Evolutionary conservation across 2,888 invertebrate genomes (phyloP), one percentile per base, ranked within the genome.

Genomic region (Microchrysa polita): DNA sequence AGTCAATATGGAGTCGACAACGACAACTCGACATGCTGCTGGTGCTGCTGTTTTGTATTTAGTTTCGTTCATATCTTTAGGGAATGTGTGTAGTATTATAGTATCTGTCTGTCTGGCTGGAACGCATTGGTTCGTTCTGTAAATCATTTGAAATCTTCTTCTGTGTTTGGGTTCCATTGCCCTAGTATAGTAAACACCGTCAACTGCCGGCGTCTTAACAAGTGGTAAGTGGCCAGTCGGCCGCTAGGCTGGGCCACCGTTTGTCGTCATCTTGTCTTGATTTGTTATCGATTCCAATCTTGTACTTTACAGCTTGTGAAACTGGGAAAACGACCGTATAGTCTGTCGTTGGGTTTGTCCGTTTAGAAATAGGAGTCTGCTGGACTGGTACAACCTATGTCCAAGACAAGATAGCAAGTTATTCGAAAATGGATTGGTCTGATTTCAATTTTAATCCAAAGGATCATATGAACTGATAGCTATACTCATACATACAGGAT

Each of bases 281-380:
- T 44, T 65, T 65, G 65, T 65, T 48, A 65, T 65, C 48, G 44
- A 65, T 65, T 44, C 65, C 16, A 44, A 65, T 65, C 65, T 65
- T 65, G 44, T 42, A 22, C 22, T 65, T 5, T 10, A 48, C 65
- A 20, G 27, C 27, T 34, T 7, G 2, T 34, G 27, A 18, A 65
- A 22, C 44, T 48, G 22, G 65, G 65, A 65, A n/a, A n/a, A n/a
- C n/a, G n/a, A n/a, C n/a, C n/a, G n/a, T n/a, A n/a, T n/a, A n/a
- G n/a, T n/a, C 27, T 34, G 7, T 34, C 27, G 27, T 34, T 34
- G 27, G 27, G 27, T 34, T 34, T 34, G 27, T 7, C 7, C 7
- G 27, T n/a, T n/a, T n/a, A 7, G 27, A 2, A 34, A 7, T 7
- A 34, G 7, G 27, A 34, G 7, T 34, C 27, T 34, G 27, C 4